Evolutionary conservation across 2,888 invertebrate species (phyloP), one percentile per base, ranked within the genome.

Genomic region (Cerastis rubricosa): DNA sequence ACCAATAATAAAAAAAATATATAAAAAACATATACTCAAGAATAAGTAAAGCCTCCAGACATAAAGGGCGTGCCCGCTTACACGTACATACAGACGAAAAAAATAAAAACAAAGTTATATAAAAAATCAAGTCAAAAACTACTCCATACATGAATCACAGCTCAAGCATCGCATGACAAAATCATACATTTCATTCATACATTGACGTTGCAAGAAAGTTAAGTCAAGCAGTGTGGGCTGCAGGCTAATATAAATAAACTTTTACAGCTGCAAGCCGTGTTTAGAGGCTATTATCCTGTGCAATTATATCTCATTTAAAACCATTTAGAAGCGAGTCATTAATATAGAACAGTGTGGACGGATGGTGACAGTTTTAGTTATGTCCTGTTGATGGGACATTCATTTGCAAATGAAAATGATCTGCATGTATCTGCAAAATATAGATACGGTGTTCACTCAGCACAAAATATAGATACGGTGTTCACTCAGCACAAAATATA

Each of bases 261-360:
- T 91, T 91, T 89, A 91, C 87, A 85, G 81, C 89, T 82, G 65
- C 74, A 59, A 87, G 86, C 78, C 78, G 85, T 88, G 88, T 87
- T 91, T 90, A 91, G 86, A 78, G 79, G 79, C 88, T 81, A 89
- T 91, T 90, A 92, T 86, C 85, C 81, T 83, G 73, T 54, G 78
- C 85, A 89, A 91, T 88, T 89, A 90, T 85, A 86, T 83, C 80
- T 87, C 88, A 91, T 91, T 91, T 88, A 85, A 90, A 78, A 85
- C 87, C 85, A 83, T 89, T 90, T 87, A 88, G 79, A 85, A 78
- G 83, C 85, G 76, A 76, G 74, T 84, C 86, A 87, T 89, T 86
- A 84, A 86, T 85, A 85, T 43, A 74, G 79, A 76, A 73, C 81
- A 75, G 68, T 65, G 65, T 59, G 49, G 63, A 77, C 40, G 69